These are phyloP conservation scores for Rousettus madagascariensis DNA, from an alignment of 2,797 vertebrate genomes.

Conservation along the genomic window DNA sequence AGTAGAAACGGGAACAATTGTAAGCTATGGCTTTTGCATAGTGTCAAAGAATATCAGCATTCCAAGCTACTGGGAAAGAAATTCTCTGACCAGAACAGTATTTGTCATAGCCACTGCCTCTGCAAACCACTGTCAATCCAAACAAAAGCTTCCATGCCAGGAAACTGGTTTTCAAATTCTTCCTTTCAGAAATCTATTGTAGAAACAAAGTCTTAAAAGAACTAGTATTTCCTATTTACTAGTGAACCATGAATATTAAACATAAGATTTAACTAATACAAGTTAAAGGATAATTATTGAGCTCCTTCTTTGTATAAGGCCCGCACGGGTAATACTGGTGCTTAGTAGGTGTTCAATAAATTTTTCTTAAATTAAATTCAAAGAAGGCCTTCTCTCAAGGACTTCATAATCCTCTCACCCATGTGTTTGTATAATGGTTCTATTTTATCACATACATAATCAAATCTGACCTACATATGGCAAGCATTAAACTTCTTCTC, in stretches of 20 bases:
- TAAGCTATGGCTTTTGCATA: neutral
- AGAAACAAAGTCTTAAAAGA: conserved; percentile 43
- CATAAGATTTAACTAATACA: conserved; percentile 36
- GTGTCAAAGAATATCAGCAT: neutral
- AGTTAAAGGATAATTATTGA: neutral
- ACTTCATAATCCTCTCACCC: neutral
- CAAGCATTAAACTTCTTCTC: neutral
- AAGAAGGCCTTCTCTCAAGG: neutral
- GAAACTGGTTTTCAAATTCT: neutral
- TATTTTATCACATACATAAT: neutral
- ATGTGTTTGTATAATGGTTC: neutral
- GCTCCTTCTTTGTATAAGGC: neutral
- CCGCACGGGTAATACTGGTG: neutral
- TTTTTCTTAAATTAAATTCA: conserved; percentile 40
- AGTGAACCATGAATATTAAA: neutral
- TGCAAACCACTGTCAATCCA: neutral
- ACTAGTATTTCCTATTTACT: conserved; percentile 36
- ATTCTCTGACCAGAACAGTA: neutral
- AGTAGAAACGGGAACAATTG: neutral
- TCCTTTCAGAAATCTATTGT: conserved; percentile 14
- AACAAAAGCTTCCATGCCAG: neutral
- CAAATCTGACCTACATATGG: neutral
- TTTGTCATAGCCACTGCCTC: neutral
- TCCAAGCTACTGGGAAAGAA: neutral
- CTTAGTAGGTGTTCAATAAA: neutral